Conservation (phyloP, 2,888 invertebrate genomes). For the Cephus pulcher region DNA sequence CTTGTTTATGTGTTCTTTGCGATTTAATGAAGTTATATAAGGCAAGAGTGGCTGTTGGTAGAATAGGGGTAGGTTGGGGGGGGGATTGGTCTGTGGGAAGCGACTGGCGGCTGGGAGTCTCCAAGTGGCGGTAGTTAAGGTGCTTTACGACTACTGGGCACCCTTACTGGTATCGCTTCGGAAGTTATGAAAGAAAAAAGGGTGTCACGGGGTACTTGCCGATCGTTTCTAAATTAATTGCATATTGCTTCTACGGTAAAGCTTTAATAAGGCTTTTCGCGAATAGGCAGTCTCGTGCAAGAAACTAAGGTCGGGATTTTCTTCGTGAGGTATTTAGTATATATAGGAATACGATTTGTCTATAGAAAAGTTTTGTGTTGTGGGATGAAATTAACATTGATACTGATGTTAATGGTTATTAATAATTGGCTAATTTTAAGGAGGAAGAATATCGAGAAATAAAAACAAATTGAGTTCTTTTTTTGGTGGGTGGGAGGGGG, state of each 20-base stretch:
- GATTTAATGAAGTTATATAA: constrained; percentile 1
- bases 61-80: background rate
- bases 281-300: background rate
- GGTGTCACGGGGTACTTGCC: background rate
- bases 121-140: background rate
- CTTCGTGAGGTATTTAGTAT: too few relatives aligned
- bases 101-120: background rate
- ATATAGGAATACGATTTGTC: background rate
- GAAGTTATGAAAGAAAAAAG: background rate
- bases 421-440: background rate
- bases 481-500: too few relatives aligned
- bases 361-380: background rate
- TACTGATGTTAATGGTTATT: background rate
- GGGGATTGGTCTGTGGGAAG: background rate
- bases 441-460: background rate
- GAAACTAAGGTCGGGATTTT: too few relatives aligned
- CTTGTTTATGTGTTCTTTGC: background rate
- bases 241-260: background rate
- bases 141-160: background rate
- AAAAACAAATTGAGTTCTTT: constrained; percentile 3
- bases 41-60: background rate
- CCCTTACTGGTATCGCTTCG: background rate
- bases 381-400: background rate
- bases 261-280: background rate
- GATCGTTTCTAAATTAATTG: constrained; percentile 1